Percentiles rank a stretch among this genome's conserved stretches.
These are phyloP conservation scores for Rhabditoides inermis DNA, from an alignment of 2,888 invertebrate genomes.

Conservation along the genomic window DNA sequence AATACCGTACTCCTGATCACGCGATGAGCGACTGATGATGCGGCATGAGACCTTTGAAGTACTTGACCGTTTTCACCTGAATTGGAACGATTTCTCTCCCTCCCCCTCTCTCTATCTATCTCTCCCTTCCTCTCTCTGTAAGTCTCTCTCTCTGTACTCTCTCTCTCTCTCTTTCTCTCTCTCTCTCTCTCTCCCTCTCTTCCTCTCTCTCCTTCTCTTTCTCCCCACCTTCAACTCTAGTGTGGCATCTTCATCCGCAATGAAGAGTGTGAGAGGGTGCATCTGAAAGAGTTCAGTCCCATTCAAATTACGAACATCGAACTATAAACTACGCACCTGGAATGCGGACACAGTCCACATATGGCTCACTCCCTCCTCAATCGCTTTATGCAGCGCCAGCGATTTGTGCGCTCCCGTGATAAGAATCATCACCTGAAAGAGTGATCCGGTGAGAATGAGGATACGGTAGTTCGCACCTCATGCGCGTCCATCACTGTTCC, in stretches of 20 bases:
- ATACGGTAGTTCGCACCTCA: slow-evolving; percentile 68
- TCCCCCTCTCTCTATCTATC: not conserved
- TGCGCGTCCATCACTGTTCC: slow-evolving; percentile 97
- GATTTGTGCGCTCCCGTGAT: slow-evolving; percentile 94
- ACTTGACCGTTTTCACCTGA: slow-evolving; percentile 84
- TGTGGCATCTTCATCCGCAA: slow-evolving; percentile 96
- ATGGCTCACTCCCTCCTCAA: slow-evolving; percentile 95
- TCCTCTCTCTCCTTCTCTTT: slow-evolving; percentile 2
- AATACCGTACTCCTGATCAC: no score
- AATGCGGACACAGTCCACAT: slow-evolving; percentile 99
- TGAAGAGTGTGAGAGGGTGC: slow-evolving; percentile 80
- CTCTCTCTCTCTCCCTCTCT: slow-evolving; percentile 5
- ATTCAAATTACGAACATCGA: not conserved
- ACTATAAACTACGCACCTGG: slow-evolving; percentile 58
- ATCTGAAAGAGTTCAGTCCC: slow-evolving; percentile 7
- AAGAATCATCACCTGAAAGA: slow-evolving; percentile 79
- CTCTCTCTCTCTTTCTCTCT: not conserved
- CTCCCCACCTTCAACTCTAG: slow-evolving; percentile 69
- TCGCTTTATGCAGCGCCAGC: slow-evolving; percentile 88
- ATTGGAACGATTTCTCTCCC: slow-evolving; percentile 3
- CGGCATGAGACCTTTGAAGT: slow-evolving; percentile 69
- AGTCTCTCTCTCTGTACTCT: slow-evolving; percentile 7
- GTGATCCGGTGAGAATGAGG: no score
- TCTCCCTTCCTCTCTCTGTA: not conserved
- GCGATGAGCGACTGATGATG: no score